Percentiles rank a stretch among this genome's conserved stretches.
Evolutionary conservation across 2,797 vertebrate genomes (phyloP).

Genomic region (Furcifer pardalis): DNA sequence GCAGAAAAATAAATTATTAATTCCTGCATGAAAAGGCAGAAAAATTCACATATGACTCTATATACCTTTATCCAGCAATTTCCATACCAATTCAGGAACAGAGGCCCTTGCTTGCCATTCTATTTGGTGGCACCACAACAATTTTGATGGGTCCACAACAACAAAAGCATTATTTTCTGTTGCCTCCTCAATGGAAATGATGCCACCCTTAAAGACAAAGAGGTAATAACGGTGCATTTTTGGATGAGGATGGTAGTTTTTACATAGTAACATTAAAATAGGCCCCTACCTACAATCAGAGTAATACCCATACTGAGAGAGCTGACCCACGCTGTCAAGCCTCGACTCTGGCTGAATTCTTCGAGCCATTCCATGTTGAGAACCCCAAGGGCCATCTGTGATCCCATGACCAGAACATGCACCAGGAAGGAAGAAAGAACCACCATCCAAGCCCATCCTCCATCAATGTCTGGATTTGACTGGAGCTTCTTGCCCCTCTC

Average conservation of each 20-base stretch:
- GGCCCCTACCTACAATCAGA: conserved; percentile 79
- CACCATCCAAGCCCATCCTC: conserved; percentile 83
- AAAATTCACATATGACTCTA: background rate
- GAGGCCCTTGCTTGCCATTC: background rate
- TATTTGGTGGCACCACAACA: too few relatives aligned
- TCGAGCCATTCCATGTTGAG: conserved; percentile 84
- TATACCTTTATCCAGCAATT: background rate
- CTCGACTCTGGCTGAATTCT: conserved; percentile 81
- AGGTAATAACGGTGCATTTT: background rate
- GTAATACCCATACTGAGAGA: conserved; percentile 84
- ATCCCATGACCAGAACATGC: conserved; percentile 82
- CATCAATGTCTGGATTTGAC: conserved; percentile 74
- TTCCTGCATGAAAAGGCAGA: background rate
- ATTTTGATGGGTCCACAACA: background rate
- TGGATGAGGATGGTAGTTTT: background rate
- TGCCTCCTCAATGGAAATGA: background rate
- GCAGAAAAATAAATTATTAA: background rate
- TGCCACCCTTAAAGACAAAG: background rate
- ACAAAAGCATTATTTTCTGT: background rate
- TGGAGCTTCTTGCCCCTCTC: conserved; percentile 66
- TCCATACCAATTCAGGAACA: background rate
- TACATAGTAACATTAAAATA: background rate
- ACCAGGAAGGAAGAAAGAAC: conserved; percentile 81
- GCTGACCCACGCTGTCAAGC: conserved; percentile 82
- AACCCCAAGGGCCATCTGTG: conserved; percentile 83